Evolutionary conservation across 2,888 invertebrate genomes (phyloP).

Genomic region (Xanthia icteritia): DNA sequence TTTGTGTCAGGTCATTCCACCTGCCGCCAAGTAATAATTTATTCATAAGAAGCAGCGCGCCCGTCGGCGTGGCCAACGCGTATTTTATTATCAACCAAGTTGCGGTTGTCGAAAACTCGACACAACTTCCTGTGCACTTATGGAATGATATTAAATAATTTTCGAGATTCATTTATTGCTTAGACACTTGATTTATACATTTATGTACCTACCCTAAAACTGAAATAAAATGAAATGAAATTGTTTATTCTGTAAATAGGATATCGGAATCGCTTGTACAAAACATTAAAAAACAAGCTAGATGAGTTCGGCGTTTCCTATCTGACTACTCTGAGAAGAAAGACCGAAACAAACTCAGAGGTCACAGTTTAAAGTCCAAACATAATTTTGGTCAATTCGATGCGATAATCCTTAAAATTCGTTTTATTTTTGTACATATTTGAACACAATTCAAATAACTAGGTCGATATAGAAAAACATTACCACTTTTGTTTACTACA

Average conservation of each 20-base stretch:
- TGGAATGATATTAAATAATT: constrained; percentile 41
- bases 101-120: constrained; percentile 64
- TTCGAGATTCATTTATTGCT: constrained; percentile 6
- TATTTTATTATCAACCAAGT: constrained; percentile 61
- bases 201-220: background rate
- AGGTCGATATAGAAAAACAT: background rate
- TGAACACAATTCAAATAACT: constrained; percentile 3
- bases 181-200: constrained; percentile 7
- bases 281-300: too few relatives aligned
- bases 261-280: too few relatives aligned
- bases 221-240: too few relatives aligned
- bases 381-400: background rate
- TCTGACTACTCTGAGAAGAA: too few relatives aligned
- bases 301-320: too few relatives aligned
- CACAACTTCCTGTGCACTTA: constrained; percentile 58
- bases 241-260: too few relatives aligned
- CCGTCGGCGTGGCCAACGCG: constrained; percentile 69
- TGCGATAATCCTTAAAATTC: background rate
- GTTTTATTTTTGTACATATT: background rate
- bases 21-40: constrained; percentile 87
- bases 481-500: constrained; percentile 14
- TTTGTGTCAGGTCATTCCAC: constrained; percentile 90
- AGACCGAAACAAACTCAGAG: too few relatives aligned
- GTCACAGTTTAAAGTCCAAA: too few relatives aligned
- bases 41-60: constrained; percentile 86